Conservation (phyloP, 2,113 vertebrate species). For the Phycodurus eques region DNA sequence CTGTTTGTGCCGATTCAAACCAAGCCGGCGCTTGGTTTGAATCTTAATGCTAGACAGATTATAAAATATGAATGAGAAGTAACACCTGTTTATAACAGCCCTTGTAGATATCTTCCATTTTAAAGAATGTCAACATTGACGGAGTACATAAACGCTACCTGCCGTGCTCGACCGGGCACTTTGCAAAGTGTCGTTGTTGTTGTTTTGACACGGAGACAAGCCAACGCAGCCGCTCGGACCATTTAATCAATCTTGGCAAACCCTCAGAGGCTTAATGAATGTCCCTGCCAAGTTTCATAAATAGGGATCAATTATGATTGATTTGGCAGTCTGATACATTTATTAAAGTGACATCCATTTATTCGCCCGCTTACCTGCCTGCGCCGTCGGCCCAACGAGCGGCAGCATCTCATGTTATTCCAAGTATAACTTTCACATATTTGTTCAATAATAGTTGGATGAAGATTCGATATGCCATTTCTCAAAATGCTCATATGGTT, state of each 20-base stretch:
- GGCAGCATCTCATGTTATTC: conserved; percentile 37
- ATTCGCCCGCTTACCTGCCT: conserved; percentile 67
- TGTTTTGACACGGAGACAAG: conserved; percentile 62
- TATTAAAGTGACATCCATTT: conserved; percentile 78
- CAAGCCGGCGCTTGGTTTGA: no score
- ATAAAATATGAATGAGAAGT: background rate
- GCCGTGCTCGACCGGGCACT: conserved; percentile 49
- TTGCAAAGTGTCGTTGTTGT: conserved; percentile 52
- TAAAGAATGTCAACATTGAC: background rate
- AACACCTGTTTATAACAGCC: background rate
- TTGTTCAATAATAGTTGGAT: conserved; percentile 55
- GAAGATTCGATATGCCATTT: conserved; percentile 38
- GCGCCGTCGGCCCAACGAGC: conserved; percentile 30
- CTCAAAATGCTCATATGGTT: conserved; percentile 36
- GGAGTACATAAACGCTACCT: background rate
- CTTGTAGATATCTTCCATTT: background rate
- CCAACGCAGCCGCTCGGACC: conserved; percentile 30
- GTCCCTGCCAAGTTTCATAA: conserved; percentile 76
- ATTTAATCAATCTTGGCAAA: conserved; percentile 72
- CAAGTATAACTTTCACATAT: conserved; percentile 35
- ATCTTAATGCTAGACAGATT: no score
- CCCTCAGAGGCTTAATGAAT: conserved; percentile 74
- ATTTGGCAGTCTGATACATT: conserved; percentile 76
- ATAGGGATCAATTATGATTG: conserved; percentile 78
- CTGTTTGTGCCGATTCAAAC: no score